A percentile compares a stretch with the other conserved stretches of the same genome.
Conservation (phyloP, 2,888 invertebrate genomes). For the Melitaea athalia region DNA sequence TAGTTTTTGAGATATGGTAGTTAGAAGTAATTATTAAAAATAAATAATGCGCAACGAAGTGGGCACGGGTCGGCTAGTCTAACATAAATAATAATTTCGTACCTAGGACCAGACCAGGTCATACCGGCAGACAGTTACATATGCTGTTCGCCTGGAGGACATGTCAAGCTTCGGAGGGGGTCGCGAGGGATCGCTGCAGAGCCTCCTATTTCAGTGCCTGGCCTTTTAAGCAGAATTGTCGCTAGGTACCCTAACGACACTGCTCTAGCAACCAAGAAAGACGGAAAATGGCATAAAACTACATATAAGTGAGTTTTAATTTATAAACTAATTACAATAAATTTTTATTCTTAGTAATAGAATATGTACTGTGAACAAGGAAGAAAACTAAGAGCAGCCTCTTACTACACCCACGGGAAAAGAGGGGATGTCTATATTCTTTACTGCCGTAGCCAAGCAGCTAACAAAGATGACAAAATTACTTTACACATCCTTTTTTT, state of each 20-base stretch:
- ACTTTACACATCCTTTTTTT: too few species aligned
- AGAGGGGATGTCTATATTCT: too few species aligned
- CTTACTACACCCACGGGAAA: too few species aligned
- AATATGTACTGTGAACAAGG: too few species aligned
- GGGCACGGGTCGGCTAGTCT: too few species aligned
- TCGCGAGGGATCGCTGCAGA: conserved; percentile 79
- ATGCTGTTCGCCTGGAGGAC: conserved; percentile 81
- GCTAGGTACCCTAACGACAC: conserved; percentile 84
- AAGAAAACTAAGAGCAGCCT: too few species aligned
- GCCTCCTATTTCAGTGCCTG: conserved; percentile 89
- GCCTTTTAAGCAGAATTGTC: conserved; percentile 84
- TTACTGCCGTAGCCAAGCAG: too few species aligned
- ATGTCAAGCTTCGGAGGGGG: conserved; percentile 84
- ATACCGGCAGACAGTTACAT: conserved; percentile 81
- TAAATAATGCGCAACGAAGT: too few species aligned
- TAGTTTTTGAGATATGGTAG: too few species aligned
- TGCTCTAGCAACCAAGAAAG: conserved; percentile 86
- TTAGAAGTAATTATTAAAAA: too few species aligned
- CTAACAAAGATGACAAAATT: too few species aligned
- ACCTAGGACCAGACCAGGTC: conserved; percentile 87
- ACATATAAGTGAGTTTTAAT: conserved; percentile 85
- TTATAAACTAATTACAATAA: not conserved
- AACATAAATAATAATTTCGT: not conserved
- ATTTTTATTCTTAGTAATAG: too few species aligned
- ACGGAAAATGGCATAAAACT: conserved; percentile 84